Evolutionary conservation across 1,140 invertebrate genomes (phyloP).

Genomic region (Bombus huntii): DNA sequence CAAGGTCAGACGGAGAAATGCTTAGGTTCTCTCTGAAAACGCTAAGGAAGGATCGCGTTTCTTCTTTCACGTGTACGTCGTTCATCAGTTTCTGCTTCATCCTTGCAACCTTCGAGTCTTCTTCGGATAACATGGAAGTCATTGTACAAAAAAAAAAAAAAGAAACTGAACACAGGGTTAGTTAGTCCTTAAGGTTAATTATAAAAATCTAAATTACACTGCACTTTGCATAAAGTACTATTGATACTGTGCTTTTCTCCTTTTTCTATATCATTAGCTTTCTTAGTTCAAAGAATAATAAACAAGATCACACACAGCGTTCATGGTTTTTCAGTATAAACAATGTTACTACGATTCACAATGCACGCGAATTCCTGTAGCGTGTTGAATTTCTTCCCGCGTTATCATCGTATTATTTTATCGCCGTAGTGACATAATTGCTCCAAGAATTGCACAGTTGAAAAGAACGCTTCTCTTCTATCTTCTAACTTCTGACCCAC

Average conservation of each 20-base stretch:
- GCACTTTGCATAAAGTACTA: background rate
- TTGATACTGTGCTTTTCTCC: background rate
- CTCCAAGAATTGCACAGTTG: background rate
- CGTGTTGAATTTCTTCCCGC: background rate
- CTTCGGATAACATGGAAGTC: slow-evolving; percentile 71
- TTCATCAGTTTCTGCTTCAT: slow-evolving; percentile 66
- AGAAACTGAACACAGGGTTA: background rate
- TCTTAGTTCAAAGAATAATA: background rate
- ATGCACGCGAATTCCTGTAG: background rate
- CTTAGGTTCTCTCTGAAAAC: slow-evolving; percentile 78
- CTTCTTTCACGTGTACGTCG: slow-evolving; percentile 59
- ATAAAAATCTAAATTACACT: background rate
- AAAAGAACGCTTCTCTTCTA: background rate
- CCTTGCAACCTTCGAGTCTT: slow-evolving; percentile 59
- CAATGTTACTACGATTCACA: background rate
- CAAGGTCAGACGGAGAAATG: slow-evolving; percentile 75
- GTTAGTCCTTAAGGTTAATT: background rate
- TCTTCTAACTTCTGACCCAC: background rate
- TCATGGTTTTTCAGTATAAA: background rate
- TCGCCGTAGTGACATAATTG: too few species aligned
- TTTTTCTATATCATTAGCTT: too few species aligned
- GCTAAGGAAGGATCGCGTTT: slow-evolving; percentile 74
- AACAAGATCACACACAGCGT: background rate
- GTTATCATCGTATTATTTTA: background rate
- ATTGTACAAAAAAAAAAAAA: slow-evolving; percentile 49